Conservation (phyloP, 2,113 vertebrate species). For the Odocoileus hemionus region DNA sequence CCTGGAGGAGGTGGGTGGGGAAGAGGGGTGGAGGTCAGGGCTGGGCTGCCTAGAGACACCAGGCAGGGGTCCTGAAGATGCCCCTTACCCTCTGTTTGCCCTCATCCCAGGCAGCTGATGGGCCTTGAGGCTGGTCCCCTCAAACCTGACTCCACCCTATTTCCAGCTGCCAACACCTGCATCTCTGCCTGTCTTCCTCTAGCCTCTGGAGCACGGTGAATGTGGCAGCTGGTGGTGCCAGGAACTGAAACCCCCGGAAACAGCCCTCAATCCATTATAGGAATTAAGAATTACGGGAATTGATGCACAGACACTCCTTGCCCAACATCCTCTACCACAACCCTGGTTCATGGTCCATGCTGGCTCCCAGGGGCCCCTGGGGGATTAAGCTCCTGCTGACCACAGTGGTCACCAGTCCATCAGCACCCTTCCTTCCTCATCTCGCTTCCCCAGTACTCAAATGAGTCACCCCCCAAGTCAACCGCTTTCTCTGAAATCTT, state of each 20-base stretch:
- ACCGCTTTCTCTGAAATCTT: background rate
- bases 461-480: background rate
- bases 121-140: background rate
- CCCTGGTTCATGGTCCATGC: rapidly evolving
- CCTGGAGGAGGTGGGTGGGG: conserved; percentile 70
- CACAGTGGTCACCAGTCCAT: rapidly evolving
- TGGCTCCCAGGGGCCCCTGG: background rate
- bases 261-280: background rate
- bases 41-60: background rate
- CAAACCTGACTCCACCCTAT: rapidly evolving
- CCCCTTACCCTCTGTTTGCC: background rate
- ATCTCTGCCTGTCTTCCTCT: background rate
- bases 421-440: background rate
- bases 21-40: background rate
- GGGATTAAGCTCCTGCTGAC: background rate
- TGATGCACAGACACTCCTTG: background rate
- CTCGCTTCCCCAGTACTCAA: background rate
- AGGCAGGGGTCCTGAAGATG: background rate
- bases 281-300: rapidly evolving
- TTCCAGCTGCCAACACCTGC: background rate
- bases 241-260: rapidly evolving
- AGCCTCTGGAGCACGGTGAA: background rate
- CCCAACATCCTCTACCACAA: background rate
- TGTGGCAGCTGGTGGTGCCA: too few relatives aligned
- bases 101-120: background rate